These are phyloP conservation scores for Climacteris rufus DNA, from an alignment of 2,113 vertebrate genomes.

Conservation along the genomic window DNA sequence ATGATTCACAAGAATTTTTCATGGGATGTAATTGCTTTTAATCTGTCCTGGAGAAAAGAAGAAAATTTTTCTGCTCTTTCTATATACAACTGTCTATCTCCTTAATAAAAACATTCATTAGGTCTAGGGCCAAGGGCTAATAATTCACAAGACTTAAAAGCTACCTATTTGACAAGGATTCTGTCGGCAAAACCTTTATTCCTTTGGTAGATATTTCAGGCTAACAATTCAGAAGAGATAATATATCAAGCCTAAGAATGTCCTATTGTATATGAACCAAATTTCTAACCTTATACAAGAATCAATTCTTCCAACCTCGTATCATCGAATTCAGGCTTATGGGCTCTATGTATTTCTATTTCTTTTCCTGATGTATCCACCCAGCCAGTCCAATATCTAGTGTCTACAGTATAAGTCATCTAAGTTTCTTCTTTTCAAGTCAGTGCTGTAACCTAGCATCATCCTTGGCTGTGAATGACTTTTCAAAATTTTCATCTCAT, in stretches of 20 bases:
- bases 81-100: not conserved
- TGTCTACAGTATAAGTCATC: not conserved
- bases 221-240: not conserved
- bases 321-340: not conserved
- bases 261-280: not conserved
- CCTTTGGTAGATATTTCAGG: not conserved
- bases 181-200: not conserved
- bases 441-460: not conserved
- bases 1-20: not conserved
- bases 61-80: not conserved
- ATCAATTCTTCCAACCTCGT: not conserved
- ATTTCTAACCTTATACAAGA: not conserved
- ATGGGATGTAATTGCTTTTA: not conserved
- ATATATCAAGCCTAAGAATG: not conserved
- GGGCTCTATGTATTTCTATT: not conserved
- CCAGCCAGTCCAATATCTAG: fast-evolving
- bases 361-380: not conserved
- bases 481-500: not conserved
- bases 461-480: not conserved
- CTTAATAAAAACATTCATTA: not conserved
- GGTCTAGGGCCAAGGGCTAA: not conserved
- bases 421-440: not conserved
- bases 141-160: not conserved
- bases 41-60: not conserved
- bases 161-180: not conserved